Evolutionary conservation across 2,888 invertebrate genomes (phyloP).

Genomic region (Folsomia candida): DNA sequence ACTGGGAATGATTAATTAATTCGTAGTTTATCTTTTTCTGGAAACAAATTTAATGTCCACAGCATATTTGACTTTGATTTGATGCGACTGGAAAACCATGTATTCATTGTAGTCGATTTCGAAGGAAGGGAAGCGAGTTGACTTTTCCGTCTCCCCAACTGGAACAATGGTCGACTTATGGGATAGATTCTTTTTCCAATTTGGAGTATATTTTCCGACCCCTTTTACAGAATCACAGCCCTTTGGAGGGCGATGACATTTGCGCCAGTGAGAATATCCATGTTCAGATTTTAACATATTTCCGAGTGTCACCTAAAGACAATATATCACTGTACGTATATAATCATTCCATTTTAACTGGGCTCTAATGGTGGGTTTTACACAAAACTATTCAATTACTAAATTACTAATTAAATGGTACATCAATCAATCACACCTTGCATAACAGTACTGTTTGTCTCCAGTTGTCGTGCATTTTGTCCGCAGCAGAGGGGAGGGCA

Average conservation of each 20-base stretch:
- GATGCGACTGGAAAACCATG: not conserved
- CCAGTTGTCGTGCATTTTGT: not conserved
- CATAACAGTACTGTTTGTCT: not conserved
- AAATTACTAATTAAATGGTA: not conserved
- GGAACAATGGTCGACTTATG: constrained; percentile 1
- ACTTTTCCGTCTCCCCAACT: constrained; percentile 1
- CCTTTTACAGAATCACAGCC: not conserved
- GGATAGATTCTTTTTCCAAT: not conserved
- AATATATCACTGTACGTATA: no score
- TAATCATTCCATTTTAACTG: no score
- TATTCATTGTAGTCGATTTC: constrained; percentile 19
- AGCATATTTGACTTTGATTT: constrained; percentile 6
- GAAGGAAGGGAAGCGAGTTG: not conserved
- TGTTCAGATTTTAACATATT: not conserved
- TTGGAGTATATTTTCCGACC: not conserved
- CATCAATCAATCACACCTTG: not conserved
- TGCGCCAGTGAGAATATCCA: not conserved
- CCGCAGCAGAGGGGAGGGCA: not conserved
- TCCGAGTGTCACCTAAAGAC: not conserved
- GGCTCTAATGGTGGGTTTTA: no score
- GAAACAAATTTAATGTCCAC: constrained; percentile 6
- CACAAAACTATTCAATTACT: no score
- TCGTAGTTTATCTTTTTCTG: no score
- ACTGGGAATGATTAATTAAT: no score
- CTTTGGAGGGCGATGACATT: not conserved